Percentiles rank a stretch among this genome's conserved stretches.
Conservation (phyloP, 2,797 vertebrate genomes). For the Eospalax fontanierii region DNA sequence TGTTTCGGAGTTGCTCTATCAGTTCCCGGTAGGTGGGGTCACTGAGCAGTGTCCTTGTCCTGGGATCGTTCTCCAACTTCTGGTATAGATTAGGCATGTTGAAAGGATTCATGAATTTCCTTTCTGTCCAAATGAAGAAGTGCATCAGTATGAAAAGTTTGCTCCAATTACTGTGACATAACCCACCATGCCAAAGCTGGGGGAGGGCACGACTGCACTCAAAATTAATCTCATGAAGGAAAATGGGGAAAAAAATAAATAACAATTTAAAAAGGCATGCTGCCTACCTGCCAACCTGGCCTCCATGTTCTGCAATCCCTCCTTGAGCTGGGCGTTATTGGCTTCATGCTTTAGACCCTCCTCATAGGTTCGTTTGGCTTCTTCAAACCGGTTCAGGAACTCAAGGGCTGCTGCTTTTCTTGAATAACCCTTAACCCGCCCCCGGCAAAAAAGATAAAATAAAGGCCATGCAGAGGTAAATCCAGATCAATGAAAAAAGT, state of each 20-base stretch:
- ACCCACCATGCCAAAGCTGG: neutral
- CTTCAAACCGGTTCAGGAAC: constrained; percentile 95
- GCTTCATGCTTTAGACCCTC: constrained; percentile 95
- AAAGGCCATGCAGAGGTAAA: neutral
- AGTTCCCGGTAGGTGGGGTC: constrained; percentile 95
- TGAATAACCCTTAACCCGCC: constrained; percentile 94
- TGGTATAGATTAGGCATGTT: constrained; percentile 95
- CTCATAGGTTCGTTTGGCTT: constrained; percentile 95
- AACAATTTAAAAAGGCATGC: no score
- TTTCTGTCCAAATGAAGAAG: constrained; percentile 88
- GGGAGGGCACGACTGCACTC: neutral
- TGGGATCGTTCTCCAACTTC: constrained; percentile 94
- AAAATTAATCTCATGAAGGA: neutral
- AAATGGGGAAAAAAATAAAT: neutral
- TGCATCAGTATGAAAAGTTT: fast-evolving
- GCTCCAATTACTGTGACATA: neutral
- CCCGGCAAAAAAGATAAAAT: neutral
- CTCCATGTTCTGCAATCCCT: constrained; percentile 94
- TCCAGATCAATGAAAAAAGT: neutral
- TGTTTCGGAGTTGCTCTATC: constrained; percentile 94
- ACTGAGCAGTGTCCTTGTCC: constrained; percentile 92
- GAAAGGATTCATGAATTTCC: constrained; percentile 97
- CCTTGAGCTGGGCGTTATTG: constrained; percentile 92
- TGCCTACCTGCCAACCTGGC: constrained; percentile 91
- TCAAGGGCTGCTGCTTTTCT: constrained; percentile 96